Conservation (phyloP, 2,113 vertebrate genomes). For the Notiomystis cincta region DNA sequence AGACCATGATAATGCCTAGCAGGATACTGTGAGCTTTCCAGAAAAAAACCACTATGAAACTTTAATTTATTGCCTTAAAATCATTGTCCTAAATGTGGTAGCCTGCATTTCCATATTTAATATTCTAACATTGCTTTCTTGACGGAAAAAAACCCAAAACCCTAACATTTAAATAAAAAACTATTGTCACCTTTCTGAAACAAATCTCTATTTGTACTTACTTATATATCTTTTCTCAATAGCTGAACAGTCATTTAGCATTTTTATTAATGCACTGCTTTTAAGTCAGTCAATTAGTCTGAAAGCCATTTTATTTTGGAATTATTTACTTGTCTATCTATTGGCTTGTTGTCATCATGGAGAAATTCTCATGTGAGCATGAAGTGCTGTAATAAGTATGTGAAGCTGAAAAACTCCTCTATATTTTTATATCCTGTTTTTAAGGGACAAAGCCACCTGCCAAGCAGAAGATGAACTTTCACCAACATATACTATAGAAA, state of each 20-base stretch:
- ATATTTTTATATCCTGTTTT: neutral
- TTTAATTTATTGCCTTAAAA: neutral
- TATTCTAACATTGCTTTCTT: neutral
- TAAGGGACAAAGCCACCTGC: neutral
- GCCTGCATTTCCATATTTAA: neutral
- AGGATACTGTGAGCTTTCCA: neutral
- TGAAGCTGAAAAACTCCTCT: neutral
- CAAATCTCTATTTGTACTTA: neutral
- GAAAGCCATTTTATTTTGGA: neutral
- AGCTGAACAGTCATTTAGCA: neutral
- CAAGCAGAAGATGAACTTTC: neutral
- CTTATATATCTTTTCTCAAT: neutral
- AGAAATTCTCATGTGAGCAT: neutral
- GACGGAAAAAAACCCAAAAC: neutral
- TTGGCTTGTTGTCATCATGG: neutral
- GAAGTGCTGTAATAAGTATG: neutral
- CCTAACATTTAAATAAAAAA: neutral
- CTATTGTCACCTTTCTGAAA: neutral
- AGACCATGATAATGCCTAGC: neutral
- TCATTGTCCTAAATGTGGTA: neutral
- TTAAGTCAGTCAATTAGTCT: neutral
- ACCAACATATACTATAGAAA: neutral
- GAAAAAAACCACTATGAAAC: neutral
- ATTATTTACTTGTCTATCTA: slow-evolving; percentile 8
- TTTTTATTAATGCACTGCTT: neutral